A percentile compares a stretch with the other conserved stretches of the same genome.
phyloP scores from a whole-genome alignment of 2,888 invertebrate species.

The Charanyca ferruginea region DNA sequence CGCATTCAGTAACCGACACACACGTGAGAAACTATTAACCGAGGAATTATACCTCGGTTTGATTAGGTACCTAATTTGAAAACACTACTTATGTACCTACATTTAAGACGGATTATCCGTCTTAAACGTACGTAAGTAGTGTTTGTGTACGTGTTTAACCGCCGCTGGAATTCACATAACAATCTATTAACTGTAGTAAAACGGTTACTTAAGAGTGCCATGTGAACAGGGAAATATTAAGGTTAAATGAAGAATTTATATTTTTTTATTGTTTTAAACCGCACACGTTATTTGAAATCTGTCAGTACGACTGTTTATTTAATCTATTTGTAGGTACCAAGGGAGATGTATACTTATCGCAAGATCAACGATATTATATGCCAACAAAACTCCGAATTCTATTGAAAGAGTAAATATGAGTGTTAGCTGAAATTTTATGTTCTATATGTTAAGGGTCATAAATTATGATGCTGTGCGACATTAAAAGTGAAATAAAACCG shows the following conservation, averaged over 20 bases:
- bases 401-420: conserved; percentile 47
- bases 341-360: conserved; percentile 25
- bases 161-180: too few species aligned
- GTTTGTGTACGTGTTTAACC: conserved; percentile 9
- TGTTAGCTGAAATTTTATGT: conserved; percentile 45
- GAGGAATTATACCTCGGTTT: conserved; percentile 56
- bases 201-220: background rate
- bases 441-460: conserved; percentile 51
- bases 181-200: too few species aligned
- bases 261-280: background rate
- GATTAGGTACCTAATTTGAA: conserved; percentile 60
- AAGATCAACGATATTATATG: conserved; percentile 26
- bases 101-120: conserved; percentile 48
- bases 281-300: background rate
- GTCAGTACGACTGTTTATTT: conserved; percentile 32
- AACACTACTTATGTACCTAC: conserved; percentile 26
- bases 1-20: conserved; percentile 24
- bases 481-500: conserved; percentile 58
- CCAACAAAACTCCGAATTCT: conserved; percentile 34
- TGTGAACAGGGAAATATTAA: background rate
- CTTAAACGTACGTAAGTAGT: conserved; percentile 38
- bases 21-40: conserved; percentile 24
- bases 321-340: conserved; percentile 29
- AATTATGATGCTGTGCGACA: conserved; percentile 49
- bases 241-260: background rate